These are phyloP conservation scores for Styela clava DNA, from an alignment of 23 tunicate species.

Conservation along the genomic window DNA sequence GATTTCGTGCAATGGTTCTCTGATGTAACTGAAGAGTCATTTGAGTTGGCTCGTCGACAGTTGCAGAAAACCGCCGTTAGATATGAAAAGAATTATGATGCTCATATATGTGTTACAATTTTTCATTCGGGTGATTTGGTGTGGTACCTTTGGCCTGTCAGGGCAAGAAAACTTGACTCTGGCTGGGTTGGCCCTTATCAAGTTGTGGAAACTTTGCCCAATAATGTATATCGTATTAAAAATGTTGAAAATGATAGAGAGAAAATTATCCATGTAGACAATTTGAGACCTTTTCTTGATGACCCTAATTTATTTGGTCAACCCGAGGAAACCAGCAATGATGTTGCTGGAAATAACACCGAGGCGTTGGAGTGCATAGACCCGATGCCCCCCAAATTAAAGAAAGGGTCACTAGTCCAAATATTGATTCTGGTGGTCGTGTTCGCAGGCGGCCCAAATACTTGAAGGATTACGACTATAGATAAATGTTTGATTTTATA, in stretches of 20 bases:
- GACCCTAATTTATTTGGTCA: neutral
- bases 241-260: neutral
- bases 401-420: too few species aligned
- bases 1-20: too few species aligned
- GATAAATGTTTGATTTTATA: neutral
- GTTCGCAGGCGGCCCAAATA: neutral
- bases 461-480: neutral
- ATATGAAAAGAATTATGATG: neutral
- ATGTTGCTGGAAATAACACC: neutral
- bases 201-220: neutral
- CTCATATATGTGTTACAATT: neutral
- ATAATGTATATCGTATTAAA: neutral
- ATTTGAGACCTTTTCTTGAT: neutral
- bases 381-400: too few species aligned
- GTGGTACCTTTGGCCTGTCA: conserved; percentile 5
- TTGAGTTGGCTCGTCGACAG: neutral
- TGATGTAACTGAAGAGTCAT: too few species aligned
- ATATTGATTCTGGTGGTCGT: neutral
- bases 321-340: neutral
- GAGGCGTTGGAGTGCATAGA: neutral
- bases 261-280: neutral
- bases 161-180: conserved; percentile 15
- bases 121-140: neutral
- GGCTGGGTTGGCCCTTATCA: neutral
- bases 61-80: neutral